Percentiles rank a stretch among this genome's conserved stretches.
These are phyloP conservation scores for Lepidurus arcticus DNA, from an alignment of 1,140 invertebrate genomes.

Conservation along the genomic window DNA sequence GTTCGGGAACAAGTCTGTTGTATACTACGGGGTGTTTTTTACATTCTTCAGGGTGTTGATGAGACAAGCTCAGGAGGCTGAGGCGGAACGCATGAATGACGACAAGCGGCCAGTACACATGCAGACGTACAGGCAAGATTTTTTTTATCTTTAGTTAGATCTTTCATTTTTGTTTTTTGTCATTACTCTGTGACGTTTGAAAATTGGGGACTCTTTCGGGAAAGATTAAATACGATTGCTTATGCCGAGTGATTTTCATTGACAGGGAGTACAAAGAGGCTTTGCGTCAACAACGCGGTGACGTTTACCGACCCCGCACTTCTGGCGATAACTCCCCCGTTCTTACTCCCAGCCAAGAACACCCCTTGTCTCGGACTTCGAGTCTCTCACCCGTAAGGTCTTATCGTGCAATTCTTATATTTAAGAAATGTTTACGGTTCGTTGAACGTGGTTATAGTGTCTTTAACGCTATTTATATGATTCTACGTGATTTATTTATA, in stretches of 20 bases:
- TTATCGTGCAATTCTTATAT: not conserved
- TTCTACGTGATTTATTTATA: too few relatives aligned
- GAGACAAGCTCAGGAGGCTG: conserved; percentile 22
- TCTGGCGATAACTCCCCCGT: conserved; percentile 32
- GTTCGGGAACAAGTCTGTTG: not conserved
- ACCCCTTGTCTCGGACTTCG: conserved; percentile 25
- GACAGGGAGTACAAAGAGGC: conserved; percentile 80
- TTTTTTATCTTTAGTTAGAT: conserved; percentile 25
- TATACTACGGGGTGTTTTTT: not conserved
- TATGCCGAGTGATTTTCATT: conserved; percentile 11
- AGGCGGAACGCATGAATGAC: conserved; percentile 42
- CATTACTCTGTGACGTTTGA: not conserved
- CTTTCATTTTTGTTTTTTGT: conserved; percentile 26
- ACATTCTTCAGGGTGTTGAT: not conserved
- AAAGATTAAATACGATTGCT: conserved; percentile 6
- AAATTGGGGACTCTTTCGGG: not conserved
- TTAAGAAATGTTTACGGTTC: too few relatives aligned
- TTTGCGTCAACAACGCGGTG: conserved; percentile 65
- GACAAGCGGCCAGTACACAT: conserved; percentile 64
- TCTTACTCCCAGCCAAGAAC: conserved; percentile 31
- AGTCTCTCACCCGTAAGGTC: conserved; percentile 7
- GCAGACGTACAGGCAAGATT: conserved; percentile 71
- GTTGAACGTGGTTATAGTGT: too few relatives aligned
- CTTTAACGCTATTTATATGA: too few relatives aligned
- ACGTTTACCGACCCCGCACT: conserved; percentile 53